Conservation (phyloP, 2,797 vertebrate genomes). For the Coregonus ussuriensis region DNA sequence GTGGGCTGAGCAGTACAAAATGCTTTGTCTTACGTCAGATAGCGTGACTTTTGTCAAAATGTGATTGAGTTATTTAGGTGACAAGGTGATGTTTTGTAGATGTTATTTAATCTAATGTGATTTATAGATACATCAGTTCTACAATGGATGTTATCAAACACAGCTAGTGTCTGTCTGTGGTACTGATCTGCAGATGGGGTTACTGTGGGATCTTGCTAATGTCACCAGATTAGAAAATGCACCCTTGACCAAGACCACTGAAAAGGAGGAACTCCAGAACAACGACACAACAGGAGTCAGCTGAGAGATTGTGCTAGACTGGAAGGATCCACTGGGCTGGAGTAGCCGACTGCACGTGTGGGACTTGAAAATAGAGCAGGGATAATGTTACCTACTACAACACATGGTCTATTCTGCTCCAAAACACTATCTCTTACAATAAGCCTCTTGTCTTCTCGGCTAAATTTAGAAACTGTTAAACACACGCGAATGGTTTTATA, state of each 20-base stretch:
- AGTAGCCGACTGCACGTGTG: slow-evolving; percentile 30
- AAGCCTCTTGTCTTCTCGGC: neutral
- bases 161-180: neutral
- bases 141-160: neutral
- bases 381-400: neutral
- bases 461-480: neutral
- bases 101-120: too few relatives aligned
- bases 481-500: neutral
- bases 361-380: slow-evolving; percentile 6
- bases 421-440: slow-evolving; percentile 26
- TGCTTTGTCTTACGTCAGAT: too few relatives aligned
- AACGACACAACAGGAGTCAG: neutral
- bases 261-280: neutral
- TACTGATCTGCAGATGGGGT: neutral
- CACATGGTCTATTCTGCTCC: neutral
- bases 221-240: neutral
- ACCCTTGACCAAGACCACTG: neutral
- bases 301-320: neutral
- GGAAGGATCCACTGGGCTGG: neutral
- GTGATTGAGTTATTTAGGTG: too few relatives aligned
- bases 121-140: too few relatives aligned
- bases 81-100: too few relatives aligned
- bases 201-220: neutral
- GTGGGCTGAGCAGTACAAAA: too few relatives aligned
- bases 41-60: too few relatives aligned